These are phyloP conservation scores for Uria lomvia DNA, from an alignment of 2,113 vertebrate genomes.

Conservation along the genomic window DNA sequence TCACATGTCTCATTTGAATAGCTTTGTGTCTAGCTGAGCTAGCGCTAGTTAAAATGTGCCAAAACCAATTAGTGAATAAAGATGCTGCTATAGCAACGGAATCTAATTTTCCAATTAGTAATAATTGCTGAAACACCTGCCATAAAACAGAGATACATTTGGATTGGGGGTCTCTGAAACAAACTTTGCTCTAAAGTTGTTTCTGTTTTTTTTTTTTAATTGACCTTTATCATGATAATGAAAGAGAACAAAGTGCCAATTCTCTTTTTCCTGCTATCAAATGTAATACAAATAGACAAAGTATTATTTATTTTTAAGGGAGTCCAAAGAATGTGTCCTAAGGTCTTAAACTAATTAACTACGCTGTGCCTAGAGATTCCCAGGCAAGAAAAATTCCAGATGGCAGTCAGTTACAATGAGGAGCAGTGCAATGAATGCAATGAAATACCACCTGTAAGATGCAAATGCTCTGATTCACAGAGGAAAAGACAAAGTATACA, in stretches of 20 bases:
- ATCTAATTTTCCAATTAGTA: slow-evolving; percentile 44
- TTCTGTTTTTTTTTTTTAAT: not conserved
- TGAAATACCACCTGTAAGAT: not conserved
- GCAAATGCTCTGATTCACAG: not conserved
- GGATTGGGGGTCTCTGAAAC: not conserved
- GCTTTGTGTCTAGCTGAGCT: not conserved
- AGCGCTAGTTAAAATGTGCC: slow-evolving; percentile 19
- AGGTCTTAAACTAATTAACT: slow-evolving; percentile 12
- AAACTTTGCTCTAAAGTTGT: not conserved
- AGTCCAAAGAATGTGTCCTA: not conserved
- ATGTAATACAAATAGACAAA: not conserved
- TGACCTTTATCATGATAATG: not conserved
- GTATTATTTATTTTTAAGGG: not conserved
- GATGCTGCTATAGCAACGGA: slow-evolving; percentile 24
- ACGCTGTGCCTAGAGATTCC: not conserved
- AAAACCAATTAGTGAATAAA: slow-evolving; percentile 47
- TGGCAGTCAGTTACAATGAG: not conserved
- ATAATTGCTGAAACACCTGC: slow-evolving; percentile 54
- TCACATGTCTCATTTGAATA: not conserved
- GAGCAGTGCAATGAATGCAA: not conserved
- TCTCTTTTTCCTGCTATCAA: not conserved
- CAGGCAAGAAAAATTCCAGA: slow-evolving; percentile 16
- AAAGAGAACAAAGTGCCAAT: not conserved
- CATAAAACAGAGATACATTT: slow-evolving; percentile 30
- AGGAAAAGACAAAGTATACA: not conserved